Percentiles rank a stretch among this genome's conserved stretches.
These are phyloP conservation scores for Limnephilus marmoratus DNA, from an alignment of 2,888 invertebrate genomes.

Conservation along the genomic window DNA sequence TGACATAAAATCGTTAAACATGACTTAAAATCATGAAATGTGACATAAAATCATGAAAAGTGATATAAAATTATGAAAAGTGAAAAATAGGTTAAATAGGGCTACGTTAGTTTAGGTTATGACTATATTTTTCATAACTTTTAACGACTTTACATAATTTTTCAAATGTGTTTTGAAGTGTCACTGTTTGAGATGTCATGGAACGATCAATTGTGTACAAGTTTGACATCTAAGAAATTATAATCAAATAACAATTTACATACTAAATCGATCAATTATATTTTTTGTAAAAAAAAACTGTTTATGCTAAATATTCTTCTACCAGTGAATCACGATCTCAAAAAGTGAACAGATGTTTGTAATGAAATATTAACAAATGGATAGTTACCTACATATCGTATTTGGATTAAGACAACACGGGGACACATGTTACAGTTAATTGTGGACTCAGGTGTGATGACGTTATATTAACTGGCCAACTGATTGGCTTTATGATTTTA, in stretches of 20 bases:
- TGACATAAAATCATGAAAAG: no score
- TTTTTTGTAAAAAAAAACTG: background rate
- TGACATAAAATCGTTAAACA: no score
- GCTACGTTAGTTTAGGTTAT: no score
- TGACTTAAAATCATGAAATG: no score
- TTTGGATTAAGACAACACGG: conserved; percentile 15
- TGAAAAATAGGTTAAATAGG: no score
- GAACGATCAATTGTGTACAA: background rate
- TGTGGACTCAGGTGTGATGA: conserved; percentile 13
- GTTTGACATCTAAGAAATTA: background rate
- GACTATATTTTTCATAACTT: no score
- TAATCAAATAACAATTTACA: background rate
- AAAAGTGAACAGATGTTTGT: background rate
- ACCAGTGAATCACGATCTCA: background rate
- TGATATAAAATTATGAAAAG: no score
- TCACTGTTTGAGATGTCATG: no score
- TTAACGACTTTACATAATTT: no score
- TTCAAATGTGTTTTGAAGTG: no score
- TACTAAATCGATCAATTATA: background rate
- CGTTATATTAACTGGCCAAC: background rate
- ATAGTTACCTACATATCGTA: background rate
- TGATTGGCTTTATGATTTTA: conserved; percentile 26
- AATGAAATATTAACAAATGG: conserved; percentile 1
- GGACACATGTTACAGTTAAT: background rate
- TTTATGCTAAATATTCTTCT: background rate